These are phyloP conservation scores for Hyperoplus lanceolatus DNA, from an alignment of 2,797 vertebrate species.

Conservation along the genomic window DNA sequence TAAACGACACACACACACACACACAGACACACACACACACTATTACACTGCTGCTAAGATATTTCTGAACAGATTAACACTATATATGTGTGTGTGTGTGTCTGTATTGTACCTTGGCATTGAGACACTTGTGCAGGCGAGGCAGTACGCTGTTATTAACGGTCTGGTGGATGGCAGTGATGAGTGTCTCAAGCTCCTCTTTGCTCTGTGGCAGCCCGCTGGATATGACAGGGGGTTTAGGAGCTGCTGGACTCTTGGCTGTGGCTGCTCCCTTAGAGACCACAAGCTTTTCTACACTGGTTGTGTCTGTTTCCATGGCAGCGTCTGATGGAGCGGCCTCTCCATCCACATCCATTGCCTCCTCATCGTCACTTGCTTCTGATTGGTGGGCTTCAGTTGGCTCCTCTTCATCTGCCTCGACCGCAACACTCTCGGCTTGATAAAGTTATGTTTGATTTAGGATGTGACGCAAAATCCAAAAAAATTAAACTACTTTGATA, in stretches of 20 bases:
- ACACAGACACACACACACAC: background rate
- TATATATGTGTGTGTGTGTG: background rate
- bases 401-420: constrained; percentile 76
- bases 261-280: background rate
- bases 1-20: constrained; percentile 57
- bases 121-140: constrained; percentile 93
- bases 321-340: constrained; percentile 39
- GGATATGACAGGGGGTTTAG: constrained; percentile 36
- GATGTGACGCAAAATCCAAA: background rate
- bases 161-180: constrained; percentile 88
- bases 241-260: background rate
- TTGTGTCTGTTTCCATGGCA: constrained; percentile 53
- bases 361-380: constrained; percentile 74
- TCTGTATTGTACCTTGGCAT: constrained; percentile 88
- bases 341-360: constrained; percentile 73
- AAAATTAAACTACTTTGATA: background rate
- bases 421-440: constrained; percentile 52
- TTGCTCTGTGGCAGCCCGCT: constrained; percentile 89
- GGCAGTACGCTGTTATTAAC: constrained; percentile 91
- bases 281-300: background rate
- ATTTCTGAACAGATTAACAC: no score
- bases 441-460: constrained; percentile 4
- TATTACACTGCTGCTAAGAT: background rate
- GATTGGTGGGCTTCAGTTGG: constrained; percentile 81
- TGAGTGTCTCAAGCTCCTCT: constrained; percentile 89